phyloP scores from a whole-genome alignment of 35 echinoderm and acorn worm species.

The Heliocidaris tuberculata region DNA sequence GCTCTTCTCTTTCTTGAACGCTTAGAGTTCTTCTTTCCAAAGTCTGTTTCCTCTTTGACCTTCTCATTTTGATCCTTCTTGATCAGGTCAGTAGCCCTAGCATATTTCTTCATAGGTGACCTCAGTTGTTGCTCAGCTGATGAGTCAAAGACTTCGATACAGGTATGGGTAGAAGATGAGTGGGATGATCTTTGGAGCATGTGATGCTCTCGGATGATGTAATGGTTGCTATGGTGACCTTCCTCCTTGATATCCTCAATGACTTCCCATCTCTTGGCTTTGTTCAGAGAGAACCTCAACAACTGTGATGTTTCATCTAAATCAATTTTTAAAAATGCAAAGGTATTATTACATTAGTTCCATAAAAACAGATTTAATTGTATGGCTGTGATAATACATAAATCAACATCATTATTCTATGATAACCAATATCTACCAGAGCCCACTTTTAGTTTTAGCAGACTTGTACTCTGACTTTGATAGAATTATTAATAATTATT shows the following conservation, averaged over 20 bases:
- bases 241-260: conserved; percentile 21
- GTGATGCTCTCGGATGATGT: conserved; percentile 44
- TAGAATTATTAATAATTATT: background rate
- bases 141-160: conserved; percentile 20
- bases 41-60: conserved; percentile 9
- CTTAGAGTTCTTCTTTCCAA: conserved; percentile 30
- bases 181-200: background rate
- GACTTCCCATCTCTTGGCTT: conserved; percentile 42
- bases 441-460: no score
- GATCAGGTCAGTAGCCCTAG: conserved; percentile 26
- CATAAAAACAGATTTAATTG: no score
- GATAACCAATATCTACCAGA: no score
- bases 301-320: background rate
- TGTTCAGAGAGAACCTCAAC: conserved; percentile 17
- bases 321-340: background rate
- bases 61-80: background rate
- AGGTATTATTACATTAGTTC: background rate
- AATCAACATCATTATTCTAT: no score
- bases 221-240: conserved; percentile 26
- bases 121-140: background rate
- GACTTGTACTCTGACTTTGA: no score
- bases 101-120: conserved; percentile 18
- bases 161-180: background rate
- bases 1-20: conserved; percentile 20
- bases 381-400: no score